These are phyloP conservation scores for Acleris cristana DNA, from an alignment of 2,888 invertebrate species.

Conservation along the genomic window DNA sequence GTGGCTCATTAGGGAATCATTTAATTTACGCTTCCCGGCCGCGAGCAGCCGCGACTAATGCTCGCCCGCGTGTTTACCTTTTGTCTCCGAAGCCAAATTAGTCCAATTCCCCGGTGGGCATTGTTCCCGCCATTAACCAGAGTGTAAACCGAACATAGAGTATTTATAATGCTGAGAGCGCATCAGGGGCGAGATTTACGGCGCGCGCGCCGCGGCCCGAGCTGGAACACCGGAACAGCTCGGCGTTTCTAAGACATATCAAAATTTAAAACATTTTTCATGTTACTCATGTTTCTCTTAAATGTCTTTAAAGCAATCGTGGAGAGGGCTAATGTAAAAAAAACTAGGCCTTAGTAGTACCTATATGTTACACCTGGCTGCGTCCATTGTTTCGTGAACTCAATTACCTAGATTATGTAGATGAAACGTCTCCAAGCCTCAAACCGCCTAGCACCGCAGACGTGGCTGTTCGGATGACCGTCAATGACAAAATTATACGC, in stretches of 20 bases:
- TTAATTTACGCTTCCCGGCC: not conserved
- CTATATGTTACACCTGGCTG: not conserved
- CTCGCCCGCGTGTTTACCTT: not conserved
- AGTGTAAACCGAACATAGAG: conserved; percentile 8
- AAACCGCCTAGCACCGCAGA: too few relatives aligned
- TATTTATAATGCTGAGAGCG: conserved; percentile 24
- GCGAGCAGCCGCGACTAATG: not conserved
- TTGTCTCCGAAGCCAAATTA: conserved; percentile 11
- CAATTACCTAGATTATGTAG: too few relatives aligned
- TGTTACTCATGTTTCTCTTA: too few relatives aligned
- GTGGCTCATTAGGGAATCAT: too few relatives aligned
- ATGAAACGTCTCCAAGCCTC: too few relatives aligned
- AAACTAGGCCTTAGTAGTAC: too few relatives aligned
- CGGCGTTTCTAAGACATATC: too few relatives aligned
- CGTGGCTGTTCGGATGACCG: too few relatives aligned
- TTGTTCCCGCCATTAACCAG: conserved; percentile 29
- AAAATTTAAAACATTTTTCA: too few relatives aligned
- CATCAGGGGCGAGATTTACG: conserved; percentile 9
- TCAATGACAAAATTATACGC: too few relatives aligned
- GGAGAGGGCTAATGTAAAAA: not conserved
- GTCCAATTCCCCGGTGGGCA: conserved; percentile 32
- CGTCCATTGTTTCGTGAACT: too few relatives aligned
- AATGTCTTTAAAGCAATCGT: too few relatives aligned
- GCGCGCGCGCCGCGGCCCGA: conserved; percentile 9
- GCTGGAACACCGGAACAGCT: not conserved